Percentiles rank a stretch among this genome's conserved stretches.
Conservation (phyloP, 2,113 vertebrate genomes). For the Hippocampus mohnikei region DNA sequence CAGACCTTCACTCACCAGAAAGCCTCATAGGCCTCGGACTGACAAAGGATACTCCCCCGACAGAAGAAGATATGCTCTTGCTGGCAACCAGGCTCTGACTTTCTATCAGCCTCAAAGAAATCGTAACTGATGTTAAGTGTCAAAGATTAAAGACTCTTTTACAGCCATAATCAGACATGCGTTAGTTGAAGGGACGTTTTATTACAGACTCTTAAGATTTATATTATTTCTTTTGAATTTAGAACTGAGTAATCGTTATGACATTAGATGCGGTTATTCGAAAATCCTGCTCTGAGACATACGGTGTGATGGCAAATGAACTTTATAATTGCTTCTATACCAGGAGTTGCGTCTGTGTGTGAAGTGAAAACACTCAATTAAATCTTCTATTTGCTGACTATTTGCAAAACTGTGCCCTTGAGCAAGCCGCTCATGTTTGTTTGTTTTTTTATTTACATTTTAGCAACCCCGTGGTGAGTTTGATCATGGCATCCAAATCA, state of each 20-base stretch:
- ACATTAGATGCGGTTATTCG: background rate
- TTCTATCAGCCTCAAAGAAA: slow-evolving; percentile 27
- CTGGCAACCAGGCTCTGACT: slow-evolving; percentile 39
- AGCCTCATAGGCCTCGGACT: slow-evolving; percentile 18
- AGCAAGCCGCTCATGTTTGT: too few species aligned
- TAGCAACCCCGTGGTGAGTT: too few species aligned
- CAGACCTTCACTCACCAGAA: slow-evolving; percentile 36
- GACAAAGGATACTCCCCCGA: slow-evolving; percentile 21
- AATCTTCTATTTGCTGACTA: too few species aligned
- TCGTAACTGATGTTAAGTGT: slow-evolving; percentile 10
- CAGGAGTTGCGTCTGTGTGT: too few species aligned
- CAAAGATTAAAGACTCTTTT: slow-evolving; percentile 11
- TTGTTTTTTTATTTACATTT: too few species aligned
- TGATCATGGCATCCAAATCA: too few species aligned
- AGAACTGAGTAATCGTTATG: background rate
- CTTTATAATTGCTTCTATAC: too few species aligned
- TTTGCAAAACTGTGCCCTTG: too few species aligned
- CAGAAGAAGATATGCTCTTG: slow-evolving; percentile 48
- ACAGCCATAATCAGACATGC: background rate
- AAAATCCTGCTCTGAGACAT: background rate
- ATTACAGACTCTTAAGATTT: background rate
- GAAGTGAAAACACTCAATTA: too few species aligned
- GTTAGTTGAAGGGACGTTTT: background rate
- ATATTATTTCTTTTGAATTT: background rate
- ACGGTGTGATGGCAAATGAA: too few species aligned